Percentiles rank a stretch among this genome's conserved stretches.
These are phyloP conservation scores for Caradrina clavipalpis DNA, from an alignment of 2,888 invertebrate genomes.

Conservation along the genomic window DNA sequence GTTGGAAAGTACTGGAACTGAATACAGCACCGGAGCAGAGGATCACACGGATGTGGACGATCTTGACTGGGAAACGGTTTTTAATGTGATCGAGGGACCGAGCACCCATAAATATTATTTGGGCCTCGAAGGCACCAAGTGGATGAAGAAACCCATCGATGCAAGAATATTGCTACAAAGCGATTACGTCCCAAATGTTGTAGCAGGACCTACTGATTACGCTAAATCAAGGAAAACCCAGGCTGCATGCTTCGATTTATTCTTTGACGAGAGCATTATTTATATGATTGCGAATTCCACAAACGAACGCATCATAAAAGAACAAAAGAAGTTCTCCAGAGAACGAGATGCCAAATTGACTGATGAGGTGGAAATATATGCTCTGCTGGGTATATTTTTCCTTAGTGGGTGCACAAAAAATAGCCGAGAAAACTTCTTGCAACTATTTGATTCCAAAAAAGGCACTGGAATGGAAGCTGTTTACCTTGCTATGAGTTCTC, in stretches of 20 bases:
- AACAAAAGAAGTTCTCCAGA: constrained; percentile 38
- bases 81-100: constrained; percentile 39
- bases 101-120: constrained; percentile 21
- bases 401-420: constrained; percentile 43
- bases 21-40: constrained; percentile 36
- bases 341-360: constrained; percentile 51
- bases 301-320: constrained; percentile 43
- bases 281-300: constrained; percentile 44
- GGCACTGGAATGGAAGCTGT: constrained; percentile 55
- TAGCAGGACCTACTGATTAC: constrained; percentile 35
- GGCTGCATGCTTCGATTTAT: constrained; percentile 44
- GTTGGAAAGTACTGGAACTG: constrained; percentile 44
- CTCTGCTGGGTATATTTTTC: constrained; percentile 47
- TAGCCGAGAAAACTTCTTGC: constrained; percentile 43
- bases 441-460: constrained; percentile 47
- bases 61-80: constrained; percentile 50
- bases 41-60: constrained; percentile 41
- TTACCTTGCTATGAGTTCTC: constrained; percentile 47
- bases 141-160: constrained; percentile 45
- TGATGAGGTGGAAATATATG: constrained; percentile 50
- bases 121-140: constrained; percentile 50
- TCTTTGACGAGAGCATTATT: constrained; percentile 53
- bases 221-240: constrained; percentile 35
- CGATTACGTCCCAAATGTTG: constrained; percentile 27
- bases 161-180: constrained; percentile 32